Base-by-base conservation (phyloP, 2,797 vertebrate genomes). In the Pristis pectinata region DNA sequence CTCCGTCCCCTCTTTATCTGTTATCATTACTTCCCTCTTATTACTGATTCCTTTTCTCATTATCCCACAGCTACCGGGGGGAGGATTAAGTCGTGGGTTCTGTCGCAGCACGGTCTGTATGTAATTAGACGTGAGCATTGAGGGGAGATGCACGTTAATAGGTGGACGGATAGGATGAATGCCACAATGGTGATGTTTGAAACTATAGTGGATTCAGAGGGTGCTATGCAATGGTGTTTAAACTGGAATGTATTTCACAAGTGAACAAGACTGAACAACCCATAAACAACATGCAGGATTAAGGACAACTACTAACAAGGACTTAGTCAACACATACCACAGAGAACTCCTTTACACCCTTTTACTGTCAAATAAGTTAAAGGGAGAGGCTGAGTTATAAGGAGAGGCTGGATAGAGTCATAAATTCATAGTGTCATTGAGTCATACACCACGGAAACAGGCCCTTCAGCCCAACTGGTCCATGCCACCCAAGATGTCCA, bases 41-140 rank as follows among this genome's bases (percentile, higher is more conserved):
- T 91, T 91, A 67, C 59, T 67, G 87, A 67, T 41, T 67, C 37
- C 87, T 91, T 67, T 67, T 67, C 87, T 91, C 87, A 67, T 91
- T 91, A 67, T 91, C 87, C 19, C 37, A 37, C 34, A 27, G n/a
- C n/a, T 24, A 15, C 8, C 17, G 22, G n/a, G 61, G n/a, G 87
- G 7, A 41, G 87, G 87, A 89, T 89, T n/a, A 89, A 87, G 59
- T 89, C 64, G 56, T 61, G 7, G 17, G 30, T 61, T 64, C 17
- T 61, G 85, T 89, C 61, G 56, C 85, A 61, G 85, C 61, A 89
- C 19, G 34, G 2, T 17, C 85, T 61, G 56, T 64, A 34, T 34
- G 17, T 89, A 89, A 89, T 64, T 89, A 64, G n/a, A 19, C 37
- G 13, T 64, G 85, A 61, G n/a, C 0, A 19, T n/a, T 5, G 34